Evolutionary conservation across 2,888 invertebrate genomes (phyloP).

Genomic region (Listrodromus nycthemerus): DNA sequence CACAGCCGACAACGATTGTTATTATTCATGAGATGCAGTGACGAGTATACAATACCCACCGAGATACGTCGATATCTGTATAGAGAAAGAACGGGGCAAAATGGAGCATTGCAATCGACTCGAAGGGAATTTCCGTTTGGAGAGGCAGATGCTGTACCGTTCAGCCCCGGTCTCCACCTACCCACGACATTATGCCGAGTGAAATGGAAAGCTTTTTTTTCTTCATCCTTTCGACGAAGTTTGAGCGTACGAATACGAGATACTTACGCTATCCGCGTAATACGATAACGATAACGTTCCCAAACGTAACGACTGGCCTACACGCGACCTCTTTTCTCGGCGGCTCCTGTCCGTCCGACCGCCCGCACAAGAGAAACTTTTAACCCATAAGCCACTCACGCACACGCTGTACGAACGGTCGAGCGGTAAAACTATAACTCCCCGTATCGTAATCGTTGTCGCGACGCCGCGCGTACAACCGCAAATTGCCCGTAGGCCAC

Average conservation of each 20-base stretch:
- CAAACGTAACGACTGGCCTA: conserved; percentile 53
- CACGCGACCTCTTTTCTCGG: conserved; percentile 35
- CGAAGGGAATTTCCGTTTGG: neutral
- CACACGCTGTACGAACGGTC: neutral
- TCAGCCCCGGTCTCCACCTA: neutral
- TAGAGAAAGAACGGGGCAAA: neutral
- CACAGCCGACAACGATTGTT: conserved; percentile 17
- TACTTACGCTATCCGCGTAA: conserved; percentile 45
- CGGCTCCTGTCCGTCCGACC: conserved; percentile 4
- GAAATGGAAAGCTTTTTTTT: neutral
- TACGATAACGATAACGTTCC: conserved; percentile 27
- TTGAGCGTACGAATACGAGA: conserved; percentile 13
- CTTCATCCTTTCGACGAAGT: conserved; percentile 27
- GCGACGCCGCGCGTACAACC: conserved; percentile 21
- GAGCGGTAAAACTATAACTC: conserved; percentile 27
- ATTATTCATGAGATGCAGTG: conserved; percentile 17
- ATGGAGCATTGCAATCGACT: neutral
- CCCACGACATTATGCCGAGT: neutral
- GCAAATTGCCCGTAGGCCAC: conserved; percentile 36
- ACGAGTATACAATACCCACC: conserved; percentile 5
- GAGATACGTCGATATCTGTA: neutral
- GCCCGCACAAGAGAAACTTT: conserved; percentile 52
- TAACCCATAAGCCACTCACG: conserved; percentile 28
- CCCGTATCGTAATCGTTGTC: conserved; percentile 32
- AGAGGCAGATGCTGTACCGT: neutral